Percentiles rank a stretch among this genome's conserved stretches.
These are phyloP conservation scores for Acropternis orthonyx DNA, from an alignment of 2,797 vertebrate species.

Conservation along the genomic window DNA sequence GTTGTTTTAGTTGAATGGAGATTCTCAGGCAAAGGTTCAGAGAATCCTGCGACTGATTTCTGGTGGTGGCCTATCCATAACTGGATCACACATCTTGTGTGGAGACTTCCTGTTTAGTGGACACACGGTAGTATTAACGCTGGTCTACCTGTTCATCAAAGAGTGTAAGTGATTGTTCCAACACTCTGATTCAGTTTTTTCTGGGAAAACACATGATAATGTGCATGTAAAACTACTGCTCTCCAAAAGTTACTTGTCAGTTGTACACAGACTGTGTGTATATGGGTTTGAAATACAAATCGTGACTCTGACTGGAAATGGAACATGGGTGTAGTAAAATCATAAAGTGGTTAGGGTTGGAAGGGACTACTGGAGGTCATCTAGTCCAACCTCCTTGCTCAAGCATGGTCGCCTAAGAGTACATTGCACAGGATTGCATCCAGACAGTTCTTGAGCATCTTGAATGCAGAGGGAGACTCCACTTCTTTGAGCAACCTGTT, in stretches of 20 bases:
- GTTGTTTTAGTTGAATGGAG: slow-evolving; percentile 86
- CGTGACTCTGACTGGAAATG: neutral
- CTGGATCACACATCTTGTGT: slow-evolving; percentile 92
- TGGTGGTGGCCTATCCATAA: slow-evolving; percentile 93
- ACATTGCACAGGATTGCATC: neutral
- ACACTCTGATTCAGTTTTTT: neutral
- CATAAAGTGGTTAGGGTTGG: no score
- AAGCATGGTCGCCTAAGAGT: neutral
- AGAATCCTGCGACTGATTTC: slow-evolving; percentile 91
- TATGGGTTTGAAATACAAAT: neutral
- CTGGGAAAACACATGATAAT: neutral
- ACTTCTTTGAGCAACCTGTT: neutral
- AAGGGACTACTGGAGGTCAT: neutral
- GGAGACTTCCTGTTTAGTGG: slow-evolving; percentile 98
- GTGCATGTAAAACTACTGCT: neutral
- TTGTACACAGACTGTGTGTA: neutral
- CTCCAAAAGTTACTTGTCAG: neutral
- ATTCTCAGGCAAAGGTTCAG: slow-evolving; percentile 92
- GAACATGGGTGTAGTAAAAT: neutral
- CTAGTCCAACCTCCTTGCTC: neutral
- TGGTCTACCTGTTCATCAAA: slow-evolving; percentile 97
- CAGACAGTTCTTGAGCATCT: neutral
- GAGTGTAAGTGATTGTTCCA: slow-evolving; percentile 86
- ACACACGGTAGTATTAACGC: slow-evolving; percentile 93
- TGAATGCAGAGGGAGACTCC: neutral